phyloP scores from a whole-genome alignment of 1,140 invertebrate species.

The Oreohelix idahoensis region DNA sequence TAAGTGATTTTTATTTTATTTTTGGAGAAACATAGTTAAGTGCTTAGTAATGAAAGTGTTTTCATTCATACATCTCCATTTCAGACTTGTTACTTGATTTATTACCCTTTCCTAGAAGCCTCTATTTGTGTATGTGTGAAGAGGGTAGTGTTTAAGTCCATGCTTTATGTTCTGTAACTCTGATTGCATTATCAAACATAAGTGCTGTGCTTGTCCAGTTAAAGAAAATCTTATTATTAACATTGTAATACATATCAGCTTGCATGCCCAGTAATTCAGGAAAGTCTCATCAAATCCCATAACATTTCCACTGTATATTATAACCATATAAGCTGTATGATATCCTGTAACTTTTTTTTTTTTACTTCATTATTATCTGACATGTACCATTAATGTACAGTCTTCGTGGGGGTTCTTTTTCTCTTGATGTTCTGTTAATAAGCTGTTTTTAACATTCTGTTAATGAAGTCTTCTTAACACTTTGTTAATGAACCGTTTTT shows the following conservation, averaged over 20 bases:
- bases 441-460: not conserved
- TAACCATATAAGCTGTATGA: constrained; percentile 15
- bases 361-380: constrained; percentile 17
- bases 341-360: not conserved
- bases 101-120: no score
- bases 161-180: not conserved
- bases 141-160: not conserved
- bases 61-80: no score
- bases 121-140: no score
- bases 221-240: not conserved
- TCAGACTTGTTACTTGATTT: no score
- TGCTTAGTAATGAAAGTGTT: no score
- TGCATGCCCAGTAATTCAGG: constrained; percentile 28
- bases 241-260: constrained; percentile 23
- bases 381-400: not conserved
- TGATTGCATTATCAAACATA: not conserved
- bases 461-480: not conserved
- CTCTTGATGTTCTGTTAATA: not conserved
- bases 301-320: constrained; percentile 26
- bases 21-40: no score
- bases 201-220: constrained; percentile 18
- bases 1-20: no score
- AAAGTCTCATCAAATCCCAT: constrained; percentile 14
- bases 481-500: not conserved
- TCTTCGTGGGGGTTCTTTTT: not conserved